A percentile compares a stretch with the other conserved stretches of the same genome.
Evolutionary conservation across 2,797 vertebrate species (phyloP).

Genomic region (Triplophysa yarkandensis): DNA sequence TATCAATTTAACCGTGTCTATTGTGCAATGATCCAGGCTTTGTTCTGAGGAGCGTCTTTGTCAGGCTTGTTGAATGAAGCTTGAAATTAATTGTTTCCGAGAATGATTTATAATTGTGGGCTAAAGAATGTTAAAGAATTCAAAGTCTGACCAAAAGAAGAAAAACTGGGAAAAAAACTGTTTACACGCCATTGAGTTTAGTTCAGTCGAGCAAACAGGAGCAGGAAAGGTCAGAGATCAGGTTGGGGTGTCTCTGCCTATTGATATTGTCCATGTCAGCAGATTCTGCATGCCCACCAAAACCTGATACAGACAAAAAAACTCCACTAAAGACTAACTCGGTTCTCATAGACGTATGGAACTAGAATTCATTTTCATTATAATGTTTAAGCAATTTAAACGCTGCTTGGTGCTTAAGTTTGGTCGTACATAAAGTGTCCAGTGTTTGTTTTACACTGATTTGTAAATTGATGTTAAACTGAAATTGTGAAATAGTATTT

Average conservation of each 20-base stretch:
- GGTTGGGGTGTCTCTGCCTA: constrained; percentile 48
- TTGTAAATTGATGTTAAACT: not conserved
- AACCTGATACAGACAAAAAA: constrained; percentile 39
- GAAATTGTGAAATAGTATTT: constrained; percentile 19
- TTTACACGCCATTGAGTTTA: constrained; percentile 49
- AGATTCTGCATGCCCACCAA: constrained; percentile 38
- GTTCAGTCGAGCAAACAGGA: constrained; percentile 52
- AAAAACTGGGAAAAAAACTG: constrained; percentile 35
- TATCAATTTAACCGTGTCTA: constrained; percentile 19
- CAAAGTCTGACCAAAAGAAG: constrained; percentile 2
- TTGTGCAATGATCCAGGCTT: constrained; percentile 27
- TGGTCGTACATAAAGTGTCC: no score
- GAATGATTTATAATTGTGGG: constrained; percentile 55
- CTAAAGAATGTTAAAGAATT: constrained; percentile 16
- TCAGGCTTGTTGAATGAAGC: constrained; percentile 41
- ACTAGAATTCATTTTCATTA: not conserved
- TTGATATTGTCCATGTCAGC: constrained; percentile 48
- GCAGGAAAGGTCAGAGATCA: constrained; percentile 53
- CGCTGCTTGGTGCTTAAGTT: not conserved
- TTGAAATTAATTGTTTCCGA: constrained; percentile 44
- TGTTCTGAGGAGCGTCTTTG: constrained; percentile 31
- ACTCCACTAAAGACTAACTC: not conserved
- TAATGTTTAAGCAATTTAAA: not conserved
- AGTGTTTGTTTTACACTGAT: not conserved
- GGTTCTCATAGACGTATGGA: not conserved